Evolutionary conservation across 1,140 invertebrate genomes (phyloP).

Genomic region (Drosophila lacertosa): DNA sequence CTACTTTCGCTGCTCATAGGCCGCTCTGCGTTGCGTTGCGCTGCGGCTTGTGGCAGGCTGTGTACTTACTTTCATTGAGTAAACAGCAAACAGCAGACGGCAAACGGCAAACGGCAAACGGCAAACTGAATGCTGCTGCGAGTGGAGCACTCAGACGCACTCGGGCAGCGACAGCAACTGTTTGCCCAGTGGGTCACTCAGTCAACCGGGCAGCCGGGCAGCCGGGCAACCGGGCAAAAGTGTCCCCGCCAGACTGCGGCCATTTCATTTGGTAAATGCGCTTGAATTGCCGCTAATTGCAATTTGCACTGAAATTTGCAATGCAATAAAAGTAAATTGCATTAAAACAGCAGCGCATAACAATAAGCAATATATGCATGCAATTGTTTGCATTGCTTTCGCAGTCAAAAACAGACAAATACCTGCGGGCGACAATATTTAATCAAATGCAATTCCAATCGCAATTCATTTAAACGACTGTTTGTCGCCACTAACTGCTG

Average conservation of each 20-base stretch:
- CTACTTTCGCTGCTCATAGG: slow-evolving; percentile 74
- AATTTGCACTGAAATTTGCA: slow-evolving; percentile 60
- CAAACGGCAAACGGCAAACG: slow-evolving; percentile 12
- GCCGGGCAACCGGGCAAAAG: slow-evolving; percentile 21
- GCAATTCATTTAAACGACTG: slow-evolving; percentile 40
- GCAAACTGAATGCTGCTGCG: too few species aligned
- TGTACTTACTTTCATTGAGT: slow-evolving; percentile 70
- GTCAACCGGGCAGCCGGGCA: slow-evolving; percentile 52
- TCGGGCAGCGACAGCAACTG: slow-evolving; percentile 46
- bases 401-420: slow-evolving; percentile 39
- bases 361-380: slow-evolving; percentile 19
- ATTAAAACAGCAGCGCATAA: slow-evolving; percentile 40
- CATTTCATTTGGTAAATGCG: slow-evolving; percentile 57
- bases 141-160: slow-evolving; percentile 68
- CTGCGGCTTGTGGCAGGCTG: slow-evolving; percentile 18
- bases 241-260: slow-evolving; percentile 3
- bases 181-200: slow-evolving; percentile 69
- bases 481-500: slow-evolving; percentile 27
- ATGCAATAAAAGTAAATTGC: slow-evolving; percentile 55
- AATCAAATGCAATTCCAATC: slow-evolving; percentile 51
- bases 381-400: slow-evolving; percentile 23
- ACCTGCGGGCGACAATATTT: slow-evolving; percentile 35
- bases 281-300: slow-evolving; percentile 73
- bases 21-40: slow-evolving; percentile 12
- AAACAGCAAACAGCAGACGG: slow-evolving; percentile 37